phyloP scores from a whole-genome alignment of 1,140 invertebrate species.

The Laodelphax striatellus region DNA sequence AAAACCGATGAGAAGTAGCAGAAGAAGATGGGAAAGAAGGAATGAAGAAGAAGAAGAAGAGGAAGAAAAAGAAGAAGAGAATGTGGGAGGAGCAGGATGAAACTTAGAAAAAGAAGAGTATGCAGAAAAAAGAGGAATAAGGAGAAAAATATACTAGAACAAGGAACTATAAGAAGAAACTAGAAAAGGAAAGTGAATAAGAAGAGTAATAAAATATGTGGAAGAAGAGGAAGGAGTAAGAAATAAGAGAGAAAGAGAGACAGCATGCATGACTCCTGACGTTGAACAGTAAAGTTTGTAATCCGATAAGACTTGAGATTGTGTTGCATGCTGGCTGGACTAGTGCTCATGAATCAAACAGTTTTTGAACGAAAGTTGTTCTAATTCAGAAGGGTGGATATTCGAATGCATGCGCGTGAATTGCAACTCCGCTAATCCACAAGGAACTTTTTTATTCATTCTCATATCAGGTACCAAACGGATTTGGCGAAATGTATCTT shows the following conservation, averaged over 20 bases:
- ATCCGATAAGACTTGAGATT: too few species aligned
- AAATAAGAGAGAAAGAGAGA: neutral
- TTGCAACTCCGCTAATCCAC: too few species aligned
- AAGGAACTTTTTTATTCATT: too few species aligned
- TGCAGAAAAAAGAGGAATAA: neutral
- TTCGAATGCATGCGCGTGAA: too few species aligned
- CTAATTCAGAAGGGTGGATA: too few species aligned
- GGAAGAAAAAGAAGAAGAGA: neutral
- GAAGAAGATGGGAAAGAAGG: neutral
- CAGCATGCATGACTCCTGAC: too few species aligned
- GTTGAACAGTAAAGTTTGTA: too few species aligned
- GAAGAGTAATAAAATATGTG: neutral
- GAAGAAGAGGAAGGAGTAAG: neutral
- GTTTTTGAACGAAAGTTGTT: too few species aligned
- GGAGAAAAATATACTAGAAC: neutral
- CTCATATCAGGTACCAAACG: too few species aligned
- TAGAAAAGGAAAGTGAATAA: neutral
- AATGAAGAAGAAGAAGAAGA: neutral
- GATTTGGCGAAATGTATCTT: too few species aligned
- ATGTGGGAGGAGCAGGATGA: neutral
- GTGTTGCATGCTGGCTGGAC: too few species aligned
- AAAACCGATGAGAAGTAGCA: neutral
- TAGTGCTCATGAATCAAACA: too few species aligned
- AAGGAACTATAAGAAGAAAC: neutral
- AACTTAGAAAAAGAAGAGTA: neutral